Base-by-base conservation (phyloP, 1,140 invertebrate species). In the Rhagoletis zephyria region DNA sequence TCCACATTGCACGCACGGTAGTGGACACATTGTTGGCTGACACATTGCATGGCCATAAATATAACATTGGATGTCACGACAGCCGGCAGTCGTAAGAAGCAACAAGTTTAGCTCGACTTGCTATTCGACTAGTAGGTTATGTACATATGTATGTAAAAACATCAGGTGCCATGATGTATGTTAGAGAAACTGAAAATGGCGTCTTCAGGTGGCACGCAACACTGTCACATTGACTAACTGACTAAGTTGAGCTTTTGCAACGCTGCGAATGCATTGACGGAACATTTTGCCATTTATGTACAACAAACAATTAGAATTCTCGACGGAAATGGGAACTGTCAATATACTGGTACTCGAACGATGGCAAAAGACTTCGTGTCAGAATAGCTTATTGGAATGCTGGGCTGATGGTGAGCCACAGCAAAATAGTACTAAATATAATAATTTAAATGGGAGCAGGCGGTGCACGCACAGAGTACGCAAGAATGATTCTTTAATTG, bases 261-360 rank as follows among this genome's bases (percentile, higher is more conserved):
- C 51, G 61, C 12, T 12, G 61, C 61, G 16, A 63, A 63, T 12
- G 16, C 61, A 63, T 56, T 63, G 61, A 14, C 61, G 10, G 61
- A 12, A 63, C 51, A 56, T 56, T 56, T 56, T 56, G 51, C 61
- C 61, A 63, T 63, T 63, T 63, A 14, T 63, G 61, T 63, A 12
- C 61, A 63, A n/a, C 4, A 63, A 12, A 63, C 61, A 63, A 63
- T 63, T 63, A 63, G 61, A 63, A 63, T 63, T 63, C 61, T 63
- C 16, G 61, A n/a, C 61, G 61, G 16, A 4, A 14, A 63, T 63
- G 10, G 61, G 16, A 60, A 16, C 16, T 63, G 61, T 63, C 51
- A 56, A 56, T 56, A 56, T 7, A 56, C 10, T 56, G 51, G 0
- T 56, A 56, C 51, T 56, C 51, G 51, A 7, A 7, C 10, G 51